These are phyloP conservation scores for Thereva unica DNA, from an alignment of 2,888 invertebrate species.

Conservation along the genomic window DNA sequence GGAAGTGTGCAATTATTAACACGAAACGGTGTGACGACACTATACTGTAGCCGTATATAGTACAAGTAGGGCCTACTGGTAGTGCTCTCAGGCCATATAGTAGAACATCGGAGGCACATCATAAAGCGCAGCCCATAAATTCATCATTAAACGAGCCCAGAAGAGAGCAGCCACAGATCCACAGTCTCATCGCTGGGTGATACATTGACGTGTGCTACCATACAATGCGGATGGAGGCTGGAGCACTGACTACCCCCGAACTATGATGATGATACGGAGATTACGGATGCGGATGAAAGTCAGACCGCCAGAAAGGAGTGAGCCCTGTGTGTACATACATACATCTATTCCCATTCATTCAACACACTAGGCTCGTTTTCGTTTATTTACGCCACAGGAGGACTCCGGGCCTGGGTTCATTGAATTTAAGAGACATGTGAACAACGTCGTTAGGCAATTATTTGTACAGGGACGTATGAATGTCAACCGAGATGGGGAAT, in stretches of 20 bases:
- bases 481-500: slow-evolving; percentile 8
- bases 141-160: slow-evolving; percentile 30
- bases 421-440: slow-evolving; percentile 35
- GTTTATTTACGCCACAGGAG: slow-evolving; percentile 28
- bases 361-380: slow-evolving; percentile 7
- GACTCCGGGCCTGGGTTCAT: slow-evolving; percentile 12
- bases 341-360: not conserved
- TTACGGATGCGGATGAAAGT: slow-evolving; percentile 28
- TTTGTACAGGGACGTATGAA: slow-evolving; percentile 33
- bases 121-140: slow-evolving; percentile 31
- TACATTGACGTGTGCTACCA: not conserved
- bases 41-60: slow-evolving; percentile 18
- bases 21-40: slow-evolving; percentile 27
- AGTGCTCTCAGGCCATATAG: not conserved
- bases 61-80: not conserved
- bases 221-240: not conserved
- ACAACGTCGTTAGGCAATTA: slow-evolving; percentile 34
- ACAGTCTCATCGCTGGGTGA: slow-evolving; percentile 5
- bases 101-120: not conserved
- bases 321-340: slow-evolving; percentile 15
- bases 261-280: slow-evolving; percentile 19
- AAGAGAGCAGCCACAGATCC: slow-evolving; percentile 10
- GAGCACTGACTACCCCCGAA: not conserved
- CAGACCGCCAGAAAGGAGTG: slow-evolving; percentile 2
- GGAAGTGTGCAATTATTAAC: slow-evolving; percentile 34